These are phyloP conservation scores for Strigops habroptila DNA, from an alignment of 2,113 vertebrate genomes.

Conservation along the genomic window DNA sequence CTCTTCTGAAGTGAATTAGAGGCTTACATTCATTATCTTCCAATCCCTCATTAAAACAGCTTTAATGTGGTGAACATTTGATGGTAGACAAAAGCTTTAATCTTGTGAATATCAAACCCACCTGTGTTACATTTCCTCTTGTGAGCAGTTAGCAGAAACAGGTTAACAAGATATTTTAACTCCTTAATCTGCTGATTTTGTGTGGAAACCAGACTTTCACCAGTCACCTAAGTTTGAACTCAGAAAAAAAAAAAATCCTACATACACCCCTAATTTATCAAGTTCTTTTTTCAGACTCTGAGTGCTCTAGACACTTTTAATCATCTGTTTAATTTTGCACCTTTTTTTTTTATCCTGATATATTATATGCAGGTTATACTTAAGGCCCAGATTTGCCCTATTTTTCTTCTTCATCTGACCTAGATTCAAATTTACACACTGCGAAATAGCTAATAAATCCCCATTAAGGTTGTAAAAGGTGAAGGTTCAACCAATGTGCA, in stretches of 20 bases:
- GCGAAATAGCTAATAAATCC: constrained; percentile 82
- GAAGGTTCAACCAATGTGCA: constrained; percentile 76
- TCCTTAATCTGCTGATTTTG: constrained; percentile 59
- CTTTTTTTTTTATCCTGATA: constrained; percentile 54
- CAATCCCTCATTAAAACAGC: constrained; percentile 75
- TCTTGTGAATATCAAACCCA: constrained; percentile 77
- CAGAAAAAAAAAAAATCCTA: background rate
- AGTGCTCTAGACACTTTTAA: constrained; percentile 67
- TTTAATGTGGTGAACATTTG: constrained; percentile 77
- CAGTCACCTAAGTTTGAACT: constrained; percentile 62
- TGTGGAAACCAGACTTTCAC: constrained; percentile 61
- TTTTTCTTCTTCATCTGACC: constrained; percentile 76
- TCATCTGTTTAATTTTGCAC: constrained; percentile 71
- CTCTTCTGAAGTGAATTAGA: constrained; percentile 71
- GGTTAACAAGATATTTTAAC: constrained; percentile 71
- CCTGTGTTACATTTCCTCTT: constrained; percentile 79
- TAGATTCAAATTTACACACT: constrained; percentile 83
- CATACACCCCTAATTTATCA: constrained; percentile 57
- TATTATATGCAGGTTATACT: constrained; percentile 72
- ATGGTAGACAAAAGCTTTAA: constrained; percentile 76
- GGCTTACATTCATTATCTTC: constrained; percentile 76
- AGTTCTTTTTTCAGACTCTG: constrained; percentile 54
- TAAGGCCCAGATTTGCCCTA: constrained; percentile 68
- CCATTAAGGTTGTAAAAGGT: constrained; percentile 81
- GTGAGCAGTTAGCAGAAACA: constrained; percentile 69